phyloP scores from a whole-genome alignment of 1,140 invertebrate genomes.

The Apis dorsata region DNA sequence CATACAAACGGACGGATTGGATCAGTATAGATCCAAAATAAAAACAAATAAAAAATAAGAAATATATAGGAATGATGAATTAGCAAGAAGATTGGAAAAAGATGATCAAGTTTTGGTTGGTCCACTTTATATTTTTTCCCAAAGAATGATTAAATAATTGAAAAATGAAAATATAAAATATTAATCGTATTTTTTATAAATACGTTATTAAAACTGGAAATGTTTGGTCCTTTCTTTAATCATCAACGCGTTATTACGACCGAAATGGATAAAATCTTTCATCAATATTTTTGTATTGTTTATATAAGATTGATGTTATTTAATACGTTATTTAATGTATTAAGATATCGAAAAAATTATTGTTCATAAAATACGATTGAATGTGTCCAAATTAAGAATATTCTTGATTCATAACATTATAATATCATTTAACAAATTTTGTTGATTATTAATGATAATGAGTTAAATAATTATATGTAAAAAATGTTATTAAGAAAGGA shows the following conservation, averaged over 20 bases:
- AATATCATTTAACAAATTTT: not conserved
- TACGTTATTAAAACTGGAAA: not conserved
- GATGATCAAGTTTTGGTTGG: not conserved
- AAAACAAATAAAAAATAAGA: not conserved
- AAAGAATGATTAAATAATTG: not conserved
- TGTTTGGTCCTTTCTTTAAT: conserved; percentile 24
- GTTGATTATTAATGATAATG: not conserved
- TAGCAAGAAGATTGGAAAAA: not conserved
- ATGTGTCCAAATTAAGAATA: not conserved
- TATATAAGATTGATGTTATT: not conserved
- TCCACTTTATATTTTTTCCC: not conserved
- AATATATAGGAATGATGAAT: too few species aligned
- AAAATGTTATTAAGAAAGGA: not conserved
- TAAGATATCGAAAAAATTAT: not conserved
- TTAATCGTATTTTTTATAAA: not conserved
- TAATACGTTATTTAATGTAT: not conserved
- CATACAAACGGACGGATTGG: conserved; percentile 4
- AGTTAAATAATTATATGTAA: not conserved
- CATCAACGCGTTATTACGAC: not conserved
- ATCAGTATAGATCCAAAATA: not conserved
- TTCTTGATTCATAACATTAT: not conserved
- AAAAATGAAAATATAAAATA: not conserved
- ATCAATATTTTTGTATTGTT: not conserved
- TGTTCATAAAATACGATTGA: not conserved
- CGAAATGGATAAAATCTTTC: not conserved